Conservation (phyloP, 2,888 invertebrate genomes). For the Oscheius sp. region DNA sequence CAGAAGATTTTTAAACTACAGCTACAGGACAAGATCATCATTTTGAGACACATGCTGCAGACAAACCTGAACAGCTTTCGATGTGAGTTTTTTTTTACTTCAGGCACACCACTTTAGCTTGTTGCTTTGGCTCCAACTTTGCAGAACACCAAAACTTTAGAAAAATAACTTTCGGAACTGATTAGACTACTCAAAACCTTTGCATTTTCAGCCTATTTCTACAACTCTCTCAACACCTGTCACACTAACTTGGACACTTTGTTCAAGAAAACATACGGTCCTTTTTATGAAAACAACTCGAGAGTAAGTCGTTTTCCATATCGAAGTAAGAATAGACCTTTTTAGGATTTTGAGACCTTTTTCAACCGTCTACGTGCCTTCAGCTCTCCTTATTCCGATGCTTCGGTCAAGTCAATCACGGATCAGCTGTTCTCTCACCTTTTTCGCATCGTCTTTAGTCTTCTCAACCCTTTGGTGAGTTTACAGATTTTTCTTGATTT, state of each 20-base stretch:
- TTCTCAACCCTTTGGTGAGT: slow-evolving; percentile 60
- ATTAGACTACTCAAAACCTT: not conserved
- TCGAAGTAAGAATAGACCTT: not conserved
- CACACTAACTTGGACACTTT: slow-evolving; percentile 46
- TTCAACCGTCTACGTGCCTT: slow-evolving; percentile 36
- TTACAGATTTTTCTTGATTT: not conserved
- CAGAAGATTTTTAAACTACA: slow-evolving; percentile 29
- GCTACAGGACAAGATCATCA: slow-evolving; percentile 30
- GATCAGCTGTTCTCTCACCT: slow-evolving; percentile 51
- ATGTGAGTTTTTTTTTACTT: slow-evolving; percentile 6
- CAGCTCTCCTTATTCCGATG: slow-evolving; percentile 29
- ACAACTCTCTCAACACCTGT: slow-evolving; percentile 35
- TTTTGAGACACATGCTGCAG: slow-evolving; percentile 33
- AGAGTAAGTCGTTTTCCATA: slow-evolving; percentile 39
- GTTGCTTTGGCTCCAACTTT: no score
- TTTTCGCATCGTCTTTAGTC: slow-evolving; percentile 51
- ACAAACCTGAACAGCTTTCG: slow-evolving; percentile 31
- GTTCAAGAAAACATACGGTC: slow-evolving; percentile 61
- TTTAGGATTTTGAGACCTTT: slow-evolving; percentile 34
- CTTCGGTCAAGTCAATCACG: slow-evolving; percentile 28
- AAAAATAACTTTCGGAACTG: no score
- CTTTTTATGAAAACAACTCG: slow-evolving; percentile 55
- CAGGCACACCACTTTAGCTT: no score
- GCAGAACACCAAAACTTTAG: no score
- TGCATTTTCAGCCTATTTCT: slow-evolving; percentile 34